Percentiles rank a stretch among this genome's conserved stretches.
Evolutionary conservation across 2,113 vertebrate species (phyloP).

Genomic region (Brienomyrus brachyistius): DNA sequence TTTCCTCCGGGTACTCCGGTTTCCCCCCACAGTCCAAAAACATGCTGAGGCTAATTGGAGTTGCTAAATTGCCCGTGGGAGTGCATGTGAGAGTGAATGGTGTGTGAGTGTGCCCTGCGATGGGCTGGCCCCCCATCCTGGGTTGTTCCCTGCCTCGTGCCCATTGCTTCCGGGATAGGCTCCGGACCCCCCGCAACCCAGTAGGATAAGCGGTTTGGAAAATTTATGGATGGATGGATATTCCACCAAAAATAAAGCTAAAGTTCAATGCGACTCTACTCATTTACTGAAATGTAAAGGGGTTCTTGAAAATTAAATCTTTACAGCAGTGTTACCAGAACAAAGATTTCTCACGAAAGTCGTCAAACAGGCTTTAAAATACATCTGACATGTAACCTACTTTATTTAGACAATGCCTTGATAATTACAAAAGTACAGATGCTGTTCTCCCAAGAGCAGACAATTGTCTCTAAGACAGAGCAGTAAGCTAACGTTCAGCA

Average conservation of each 20-base stretch:
- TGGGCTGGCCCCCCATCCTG: too few species aligned
- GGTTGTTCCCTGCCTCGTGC: too few species aligned
- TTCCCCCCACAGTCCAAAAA: too few species aligned
- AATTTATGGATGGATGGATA: background rate
- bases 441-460: background rate
- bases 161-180: too few species aligned
- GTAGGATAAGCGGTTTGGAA: too few species aligned
- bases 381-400: background rate
- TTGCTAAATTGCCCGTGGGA: too few species aligned
- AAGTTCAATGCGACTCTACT: background rate
- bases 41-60: too few species aligned
- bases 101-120: too few species aligned
- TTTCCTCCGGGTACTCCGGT: too few species aligned
- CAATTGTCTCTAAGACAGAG: background rate
- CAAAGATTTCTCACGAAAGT: background rate
- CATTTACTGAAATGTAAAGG: background rate
- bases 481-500: background rate
- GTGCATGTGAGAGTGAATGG: too few species aligned
- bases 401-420: background rate
- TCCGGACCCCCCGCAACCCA: too few species aligned
- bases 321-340: background rate
- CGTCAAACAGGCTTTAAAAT: background rate
- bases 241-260: background rate
- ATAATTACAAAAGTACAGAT: background rate
- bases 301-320: background rate